Evolutionary conservation across 2,888 invertebrate species (phyloP).

Genomic region (Caenorhabditis drosophilae): DNA sequence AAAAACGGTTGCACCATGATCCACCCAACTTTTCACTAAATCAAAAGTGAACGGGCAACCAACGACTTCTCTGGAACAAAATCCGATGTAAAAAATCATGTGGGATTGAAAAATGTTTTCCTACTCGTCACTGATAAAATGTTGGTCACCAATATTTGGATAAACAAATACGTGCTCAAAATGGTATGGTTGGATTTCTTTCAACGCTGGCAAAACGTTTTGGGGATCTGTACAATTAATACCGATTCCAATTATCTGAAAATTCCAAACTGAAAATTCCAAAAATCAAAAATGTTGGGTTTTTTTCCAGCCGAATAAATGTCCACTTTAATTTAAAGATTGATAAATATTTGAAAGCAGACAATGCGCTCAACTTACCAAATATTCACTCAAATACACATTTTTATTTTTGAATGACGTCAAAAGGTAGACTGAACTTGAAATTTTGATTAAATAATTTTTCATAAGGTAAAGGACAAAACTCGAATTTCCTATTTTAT

Average conservation of each 20-base stretch:
- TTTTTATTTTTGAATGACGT: no score
- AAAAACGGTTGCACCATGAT: constrained; percentile 17
- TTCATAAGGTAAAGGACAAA: no score
- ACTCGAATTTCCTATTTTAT: no score
- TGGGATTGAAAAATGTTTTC: neutral
- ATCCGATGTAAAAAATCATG: neutral
- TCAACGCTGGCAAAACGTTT: constrained; percentile 14
- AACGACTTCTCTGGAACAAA: neutral
- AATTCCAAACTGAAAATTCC: neutral
- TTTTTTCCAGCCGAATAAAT: no score
- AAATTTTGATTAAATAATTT: no score
- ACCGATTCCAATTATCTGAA: constrained; percentile 18
- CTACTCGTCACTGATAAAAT: constrained; percentile 13
- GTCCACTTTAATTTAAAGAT: no score
- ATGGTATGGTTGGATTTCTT: neutral
- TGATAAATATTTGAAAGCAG: no score
- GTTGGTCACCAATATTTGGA: constrained; percentile 22
- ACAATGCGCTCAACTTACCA: no score
- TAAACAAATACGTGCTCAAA: constrained; percentile 25
- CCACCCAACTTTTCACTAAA: constrained; percentile 7
- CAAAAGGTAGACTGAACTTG: no score
- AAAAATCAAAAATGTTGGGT: neutral
- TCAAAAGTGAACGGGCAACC: constrained; percentile 1
- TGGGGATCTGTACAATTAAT: constrained; percentile 29
- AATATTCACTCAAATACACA: no score